These are phyloP conservation scores for Casuarius casuarius DNA, from an alignment of 2,113 vertebrate species.

Conservation along the genomic window DNA sequence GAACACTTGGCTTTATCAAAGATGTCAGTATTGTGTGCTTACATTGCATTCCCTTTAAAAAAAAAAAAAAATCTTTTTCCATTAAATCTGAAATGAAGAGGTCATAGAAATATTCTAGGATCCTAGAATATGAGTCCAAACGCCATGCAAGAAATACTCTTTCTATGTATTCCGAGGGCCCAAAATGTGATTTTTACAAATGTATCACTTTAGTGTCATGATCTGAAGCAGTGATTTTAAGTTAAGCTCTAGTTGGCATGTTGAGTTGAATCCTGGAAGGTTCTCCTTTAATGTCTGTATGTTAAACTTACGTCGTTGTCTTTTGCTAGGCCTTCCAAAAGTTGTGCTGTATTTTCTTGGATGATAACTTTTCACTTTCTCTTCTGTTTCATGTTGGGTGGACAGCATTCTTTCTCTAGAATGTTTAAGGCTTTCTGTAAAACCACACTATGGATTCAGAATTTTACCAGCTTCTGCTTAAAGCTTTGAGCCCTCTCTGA, in stretches of 20 bases:
- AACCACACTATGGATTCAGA: neutral
- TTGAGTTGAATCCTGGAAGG: neutral
- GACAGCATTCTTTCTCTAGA: neutral
- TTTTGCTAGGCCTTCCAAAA: neutral
- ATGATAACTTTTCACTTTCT: neutral
- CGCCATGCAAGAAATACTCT: neutral
- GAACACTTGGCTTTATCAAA: neutral
- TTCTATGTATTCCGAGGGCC: neutral
- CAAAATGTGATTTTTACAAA: neutral
- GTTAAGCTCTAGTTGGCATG: neutral
- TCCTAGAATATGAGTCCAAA: neutral
- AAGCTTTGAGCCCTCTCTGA: neutral
- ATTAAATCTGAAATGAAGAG: conserved; percentile 4
- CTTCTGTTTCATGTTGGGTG: neutral
- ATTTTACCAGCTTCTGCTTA: conserved; percentile 17
- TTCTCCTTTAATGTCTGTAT: neutral
- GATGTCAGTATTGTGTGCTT: neutral
- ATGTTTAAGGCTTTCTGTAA: neutral
- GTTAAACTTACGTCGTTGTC: neutral
- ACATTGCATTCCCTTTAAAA: neutral
- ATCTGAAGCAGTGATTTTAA: neutral
- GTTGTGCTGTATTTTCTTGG: neutral
- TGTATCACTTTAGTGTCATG: accelerated
- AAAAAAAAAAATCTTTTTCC: neutral
- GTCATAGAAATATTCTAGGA: neutral